Percentiles rank a stretch among this genome's conserved stretches.
These are phyloP conservation scores for Malacoctenus gilli DNA, from an alignment of 2,797 vertebrate species.

Conservation along the genomic window DNA sequence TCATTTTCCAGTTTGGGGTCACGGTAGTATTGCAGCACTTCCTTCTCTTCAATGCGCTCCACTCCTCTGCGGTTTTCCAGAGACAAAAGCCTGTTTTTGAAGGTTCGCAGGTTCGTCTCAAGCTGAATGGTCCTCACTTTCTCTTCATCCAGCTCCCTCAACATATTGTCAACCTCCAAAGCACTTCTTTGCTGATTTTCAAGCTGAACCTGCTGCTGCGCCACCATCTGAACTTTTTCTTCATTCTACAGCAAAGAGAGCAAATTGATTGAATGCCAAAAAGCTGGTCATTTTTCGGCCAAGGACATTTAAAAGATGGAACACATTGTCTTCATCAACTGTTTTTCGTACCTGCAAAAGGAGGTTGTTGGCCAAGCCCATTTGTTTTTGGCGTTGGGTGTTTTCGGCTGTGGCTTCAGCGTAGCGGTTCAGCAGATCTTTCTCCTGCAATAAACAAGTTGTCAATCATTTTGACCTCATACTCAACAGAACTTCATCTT, in stretches of 20 bases:
- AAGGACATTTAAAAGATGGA: too few species aligned
- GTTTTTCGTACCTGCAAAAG: conserved; percentile 82
- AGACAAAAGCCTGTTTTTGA: conserved; percentile 83
- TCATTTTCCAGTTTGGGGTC: conserved; percentile 88
- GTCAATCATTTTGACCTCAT: conserved; percentile 2
- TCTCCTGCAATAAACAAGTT: conserved; percentile 83
- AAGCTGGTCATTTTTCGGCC: too few species aligned
- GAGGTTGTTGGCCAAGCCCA: conserved; percentile 88
- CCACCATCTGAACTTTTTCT: conserved; percentile 80
- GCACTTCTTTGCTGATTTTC: conserved; percentile 66
- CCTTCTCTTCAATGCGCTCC: conserved; percentile 92
- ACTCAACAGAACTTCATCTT: background rate
- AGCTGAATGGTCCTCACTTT: conserved; percentile 74
- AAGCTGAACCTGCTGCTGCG: conserved; percentile 76
- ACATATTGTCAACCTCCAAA: conserved; percentile 74
- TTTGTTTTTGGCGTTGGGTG: conserved; percentile 85
- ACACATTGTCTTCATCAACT: too few species aligned
- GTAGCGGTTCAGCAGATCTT: conserved; percentile 83
- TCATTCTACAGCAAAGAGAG: conserved; percentile 83
- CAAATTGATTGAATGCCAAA: conserved; percentile 1
- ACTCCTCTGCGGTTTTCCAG: conserved; percentile 89
- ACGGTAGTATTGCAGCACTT: conserved; percentile 91
- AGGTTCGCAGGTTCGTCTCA: conserved; percentile 82
- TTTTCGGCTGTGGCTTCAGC: conserved; percentile 84
- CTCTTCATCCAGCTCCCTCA: conserved; percentile 85